Evolutionary conservation across 1,140 invertebrate species (phyloP).

Genomic region (Camponotus floridanus): DNA sequence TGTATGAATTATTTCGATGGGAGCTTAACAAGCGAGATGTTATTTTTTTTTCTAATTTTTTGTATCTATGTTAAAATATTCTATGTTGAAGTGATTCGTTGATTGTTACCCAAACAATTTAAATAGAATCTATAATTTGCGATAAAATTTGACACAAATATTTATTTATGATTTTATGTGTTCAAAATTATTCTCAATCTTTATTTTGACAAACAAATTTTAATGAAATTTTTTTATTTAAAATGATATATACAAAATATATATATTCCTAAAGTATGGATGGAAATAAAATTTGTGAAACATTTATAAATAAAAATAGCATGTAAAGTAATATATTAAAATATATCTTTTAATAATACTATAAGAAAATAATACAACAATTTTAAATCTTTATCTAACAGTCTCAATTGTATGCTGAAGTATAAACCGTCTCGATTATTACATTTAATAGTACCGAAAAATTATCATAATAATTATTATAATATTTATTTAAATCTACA

Average conservation of each 20-base stretch:
- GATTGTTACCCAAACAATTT: neutral
- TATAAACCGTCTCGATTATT: neutral
- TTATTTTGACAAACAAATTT: neutral
- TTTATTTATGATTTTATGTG: neutral
- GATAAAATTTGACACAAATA: neutral
- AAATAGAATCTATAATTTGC: neutral
- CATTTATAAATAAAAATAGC: neutral
- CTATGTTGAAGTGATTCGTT: neutral
- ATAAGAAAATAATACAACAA: neutral
- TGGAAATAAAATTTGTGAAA: neutral
- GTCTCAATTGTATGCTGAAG: neutral
- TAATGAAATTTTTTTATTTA: neutral
- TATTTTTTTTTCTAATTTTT: slow-evolving; percentile 4
- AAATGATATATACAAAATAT: neutral
- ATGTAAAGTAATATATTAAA: neutral
- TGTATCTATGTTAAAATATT: too few species aligned
- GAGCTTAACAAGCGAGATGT: neutral
- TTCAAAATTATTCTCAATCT: neutral
- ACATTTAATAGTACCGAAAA: neutral
- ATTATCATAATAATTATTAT: neutral
- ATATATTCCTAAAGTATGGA: too few species aligned
- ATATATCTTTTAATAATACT: neutral
- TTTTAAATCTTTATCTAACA: neutral
- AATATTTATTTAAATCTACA: neutral
- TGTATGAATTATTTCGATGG: neutral